Base-by-base conservation (phyloP, 2,888 invertebrate genomes). In the Ommatoiulus sabulosus region DNA sequence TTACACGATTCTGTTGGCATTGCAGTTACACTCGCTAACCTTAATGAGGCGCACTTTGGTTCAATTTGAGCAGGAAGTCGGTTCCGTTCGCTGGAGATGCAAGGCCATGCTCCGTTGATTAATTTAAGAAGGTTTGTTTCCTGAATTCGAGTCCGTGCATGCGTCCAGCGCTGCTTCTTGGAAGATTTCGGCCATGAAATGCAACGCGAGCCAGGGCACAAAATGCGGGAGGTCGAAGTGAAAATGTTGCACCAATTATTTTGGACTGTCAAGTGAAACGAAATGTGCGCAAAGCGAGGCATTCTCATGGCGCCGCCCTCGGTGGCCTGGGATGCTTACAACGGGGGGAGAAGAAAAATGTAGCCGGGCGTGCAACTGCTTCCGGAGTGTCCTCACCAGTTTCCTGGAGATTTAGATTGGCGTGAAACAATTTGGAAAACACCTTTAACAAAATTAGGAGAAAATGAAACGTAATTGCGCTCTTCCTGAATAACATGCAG, bases 341-440 rank as follows among this genome's bases (percentile, higher is more conserved):
- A 48, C 7, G 12, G 10, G 10, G 10, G 72, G 8, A 24, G 24
- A 72, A 7, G 24, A 72, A 24, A 72, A 24, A 72, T 72, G 20
- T 72, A 63, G 63, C 63, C 20, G 20, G 20, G 63, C 63, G 63
- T 72, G 20, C 72, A 72, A 72, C 20, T 72, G 72, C 10, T 72
- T 72, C 72, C 72, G 72, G 72, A 24, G 7, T 72, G 72, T 72
- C 72, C 72, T 72, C 72, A 20, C 24, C 20, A 24, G 72, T 24
- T 72, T 72, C 72, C 72, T 72, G 72, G 72, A 72, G 72, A 72
- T 63, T 24, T 20, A 72, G 72, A 72, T 72, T 72, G 8, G 63
- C 20, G 63, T 20, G 63, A 63, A 63, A n/a, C 72, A 8, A 24
- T 72, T 72, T 72, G 3, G 10, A 72, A 72, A 72, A 72, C 72